phyloP scores from a whole-genome alignment of 2,797 vertebrate genomes.

The Coccyzus lansbergi region DNA sequence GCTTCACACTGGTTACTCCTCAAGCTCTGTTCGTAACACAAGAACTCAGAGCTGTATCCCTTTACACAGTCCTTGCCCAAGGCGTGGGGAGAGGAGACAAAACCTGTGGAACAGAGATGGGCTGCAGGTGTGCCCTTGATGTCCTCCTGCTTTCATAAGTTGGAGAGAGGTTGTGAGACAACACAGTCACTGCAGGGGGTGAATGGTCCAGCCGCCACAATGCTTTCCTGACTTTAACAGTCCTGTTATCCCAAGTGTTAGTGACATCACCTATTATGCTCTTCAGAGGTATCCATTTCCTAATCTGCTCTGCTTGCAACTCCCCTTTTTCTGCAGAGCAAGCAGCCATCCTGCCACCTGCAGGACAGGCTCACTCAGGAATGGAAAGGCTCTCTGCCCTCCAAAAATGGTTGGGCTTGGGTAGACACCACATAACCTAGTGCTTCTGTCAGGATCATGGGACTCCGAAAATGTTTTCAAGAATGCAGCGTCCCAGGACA shows the following conservation, averaged over 20 bases:
- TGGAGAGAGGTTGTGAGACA: not conserved
- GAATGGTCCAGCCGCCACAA: not conserved
- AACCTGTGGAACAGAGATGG: not conserved
- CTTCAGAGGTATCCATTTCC: not conserved
- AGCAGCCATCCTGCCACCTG: accelerated
- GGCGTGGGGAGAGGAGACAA: not conserved
- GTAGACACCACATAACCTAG: not conserved
- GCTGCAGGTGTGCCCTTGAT: not conserved
- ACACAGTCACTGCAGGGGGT: not conserved
- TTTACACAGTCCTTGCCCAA: not conserved
- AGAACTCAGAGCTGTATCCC: accelerated
- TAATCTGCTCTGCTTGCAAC: not conserved
- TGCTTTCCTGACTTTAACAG: not conserved
- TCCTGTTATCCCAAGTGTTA: not conserved
- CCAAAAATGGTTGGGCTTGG: not conserved
- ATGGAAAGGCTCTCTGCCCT: not conserved
- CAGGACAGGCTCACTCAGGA: accelerated
- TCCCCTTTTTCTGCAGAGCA: not conserved
- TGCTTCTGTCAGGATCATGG: not conserved
- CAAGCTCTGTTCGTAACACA: accelerated
- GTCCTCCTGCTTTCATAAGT: not conserved
- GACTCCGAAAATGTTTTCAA: not conserved
- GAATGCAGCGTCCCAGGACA: not conserved
- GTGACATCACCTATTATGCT: not conserved
- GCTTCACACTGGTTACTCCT: too few species aligned